Percentiles rank a stretch among this genome's conserved stretches.
These are phyloP conservation scores for Mamestra configurata DNA, from an alignment of 1,140 invertebrate genomes.

Conservation along the genomic window DNA sequence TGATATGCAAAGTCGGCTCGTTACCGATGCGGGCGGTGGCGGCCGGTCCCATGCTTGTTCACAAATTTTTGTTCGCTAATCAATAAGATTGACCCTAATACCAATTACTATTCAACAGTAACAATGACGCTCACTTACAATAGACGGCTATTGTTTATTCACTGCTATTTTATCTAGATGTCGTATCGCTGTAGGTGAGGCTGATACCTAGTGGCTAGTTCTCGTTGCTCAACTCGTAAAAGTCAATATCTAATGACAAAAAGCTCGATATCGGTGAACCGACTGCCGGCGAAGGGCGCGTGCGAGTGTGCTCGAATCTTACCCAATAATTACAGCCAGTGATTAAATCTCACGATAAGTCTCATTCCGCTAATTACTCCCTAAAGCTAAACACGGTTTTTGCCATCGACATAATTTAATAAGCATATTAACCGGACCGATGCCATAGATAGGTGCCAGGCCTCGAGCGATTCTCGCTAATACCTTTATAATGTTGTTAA, in stretches of 20 bases:
- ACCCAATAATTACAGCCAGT: conserved; percentile 81
- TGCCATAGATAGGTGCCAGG: conserved; percentile 78
- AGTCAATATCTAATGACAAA: conserved; percentile 50
- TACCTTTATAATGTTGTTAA: conserved; percentile 74
- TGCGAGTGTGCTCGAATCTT: conserved; percentile 62
- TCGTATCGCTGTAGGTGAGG: neutral
- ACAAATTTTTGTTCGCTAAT: conserved; percentile 82
- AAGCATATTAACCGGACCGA: conserved; percentile 84
- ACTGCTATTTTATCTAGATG: conserved; percentile 49
- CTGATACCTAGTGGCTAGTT: conserved; percentile 25
- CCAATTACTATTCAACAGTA: conserved; percentile 73
- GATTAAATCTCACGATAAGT: conserved; percentile 84
- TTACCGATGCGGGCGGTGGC: conserved; percentile 72
- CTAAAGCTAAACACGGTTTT: conserved; percentile 85
- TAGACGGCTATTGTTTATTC: conserved; percentile 62
- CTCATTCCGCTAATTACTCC: conserved; percentile 86
- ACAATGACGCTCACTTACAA: conserved; percentile 72
- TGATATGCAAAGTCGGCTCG: conserved; percentile 84
- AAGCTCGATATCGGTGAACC: conserved; percentile 53
- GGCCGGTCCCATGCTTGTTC: conserved; percentile 76
- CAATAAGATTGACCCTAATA: conserved; percentile 80
- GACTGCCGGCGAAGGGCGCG: conserved; percentile 53
- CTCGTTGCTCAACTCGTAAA: conserved; percentile 31
- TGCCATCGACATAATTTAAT: conserved; percentile 86
- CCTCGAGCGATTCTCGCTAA: conserved; percentile 76